Evolutionary conservation across 2,888 invertebrate species (phyloP).

Genomic region (Pemphredon lugubris): DNA sequence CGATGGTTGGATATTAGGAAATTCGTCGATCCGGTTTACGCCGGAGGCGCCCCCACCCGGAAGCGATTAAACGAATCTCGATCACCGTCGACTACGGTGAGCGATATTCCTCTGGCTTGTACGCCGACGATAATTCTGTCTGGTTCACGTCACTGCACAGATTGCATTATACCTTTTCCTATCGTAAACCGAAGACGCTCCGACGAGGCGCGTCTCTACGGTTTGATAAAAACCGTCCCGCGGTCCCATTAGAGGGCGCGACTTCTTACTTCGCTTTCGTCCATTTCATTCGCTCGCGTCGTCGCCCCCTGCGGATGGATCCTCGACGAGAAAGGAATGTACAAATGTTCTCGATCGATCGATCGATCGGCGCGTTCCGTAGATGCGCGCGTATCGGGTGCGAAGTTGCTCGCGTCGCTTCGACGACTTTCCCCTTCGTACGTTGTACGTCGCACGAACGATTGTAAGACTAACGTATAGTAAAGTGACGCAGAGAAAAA

Average conservation of each 20-base stretch:
- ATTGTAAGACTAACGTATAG: too few relatives aligned
- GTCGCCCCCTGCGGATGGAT: too few relatives aligned
- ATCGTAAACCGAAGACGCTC: neutral
- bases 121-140: constrained; percentile 33
- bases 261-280: neutral
- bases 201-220: neutral
- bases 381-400: too few relatives aligned
- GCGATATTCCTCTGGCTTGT: constrained; percentile 26
- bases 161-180: constrained; percentile 35
- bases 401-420: too few relatives aligned
- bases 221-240: neutral
- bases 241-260: too few relatives aligned
- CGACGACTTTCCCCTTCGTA: too few relatives aligned
- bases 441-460: too few relatives aligned
- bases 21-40: constrained; percentile 45
- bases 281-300: neutral
- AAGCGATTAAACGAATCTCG: constrained; percentile 46
- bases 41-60: constrained; percentile 19
- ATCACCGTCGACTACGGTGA: constrained; percentile 19
- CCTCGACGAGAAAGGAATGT: too few relatives aligned
- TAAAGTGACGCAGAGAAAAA: too few relatives aligned
- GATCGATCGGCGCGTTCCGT: too few relatives aligned
- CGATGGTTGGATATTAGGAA: constrained; percentile 49
- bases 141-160: constrained; percentile 31
- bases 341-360: too few relatives aligned